Evolutionary conservation across 2,888 invertebrate species (phyloP).

Genomic region (Litoditis marina): DNA sequence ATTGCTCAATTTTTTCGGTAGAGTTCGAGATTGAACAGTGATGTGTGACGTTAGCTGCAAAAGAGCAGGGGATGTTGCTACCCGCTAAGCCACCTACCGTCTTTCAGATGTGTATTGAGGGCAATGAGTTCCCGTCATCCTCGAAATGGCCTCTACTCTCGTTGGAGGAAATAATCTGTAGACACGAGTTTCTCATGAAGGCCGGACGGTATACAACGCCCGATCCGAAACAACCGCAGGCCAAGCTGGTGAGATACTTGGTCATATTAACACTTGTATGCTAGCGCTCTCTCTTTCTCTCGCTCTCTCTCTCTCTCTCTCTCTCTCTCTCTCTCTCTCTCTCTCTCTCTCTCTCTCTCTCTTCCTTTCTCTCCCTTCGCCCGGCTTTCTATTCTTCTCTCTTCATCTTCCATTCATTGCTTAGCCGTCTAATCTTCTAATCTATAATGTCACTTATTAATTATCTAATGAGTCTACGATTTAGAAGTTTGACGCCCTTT

Average conservation of each 20-base stretch:
- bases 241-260: slow-evolving; percentile 13
- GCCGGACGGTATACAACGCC: slow-evolving; percentile 53
- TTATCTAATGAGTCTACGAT: too few species aligned
- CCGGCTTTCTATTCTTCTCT: neutral
- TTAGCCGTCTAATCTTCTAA: too few species aligned
- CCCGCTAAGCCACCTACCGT: too few species aligned
- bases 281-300: too few species aligned
- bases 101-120: slow-evolving; percentile 54
- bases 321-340: too few species aligned
- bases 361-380: neutral
- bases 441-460: too few species aligned
- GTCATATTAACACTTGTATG: neutral
- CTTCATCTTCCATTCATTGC: neutral
- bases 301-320: too few species aligned
- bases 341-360: slow-evolving; percentile 2
- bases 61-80: too few species aligned
- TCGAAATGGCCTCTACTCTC: slow-evolving; percentile 25
- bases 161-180: slow-evolving; percentile 32
- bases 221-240: slow-evolving; percentile 50
- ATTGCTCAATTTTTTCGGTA: too few species aligned
- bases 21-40: too few species aligned
- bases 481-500: too few species aligned
- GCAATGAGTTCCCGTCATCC: slow-evolving; percentile 44
- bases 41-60: too few species aligned
- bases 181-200: slow-evolving; percentile 47